Evolutionary conservation across 1,140 invertebrate species (phyloP), one percentile per base, ranked within the genome.

Genomic region (Zaprionus kolodkinae): DNA sequence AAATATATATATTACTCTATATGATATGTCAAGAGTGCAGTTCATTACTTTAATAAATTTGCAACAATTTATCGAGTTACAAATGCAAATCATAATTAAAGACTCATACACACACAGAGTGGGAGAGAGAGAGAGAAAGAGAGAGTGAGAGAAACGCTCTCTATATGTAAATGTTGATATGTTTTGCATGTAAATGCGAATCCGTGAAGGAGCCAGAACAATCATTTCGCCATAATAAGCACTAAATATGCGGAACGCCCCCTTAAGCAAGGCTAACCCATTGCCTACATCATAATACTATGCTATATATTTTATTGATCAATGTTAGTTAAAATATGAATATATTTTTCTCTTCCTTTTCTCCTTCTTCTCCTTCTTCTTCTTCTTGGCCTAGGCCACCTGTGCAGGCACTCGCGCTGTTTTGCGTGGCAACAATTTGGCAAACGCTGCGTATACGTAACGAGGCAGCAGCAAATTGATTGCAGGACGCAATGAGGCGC

Each of bases 401-500:
- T 78, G 76, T 67, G 21, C 57, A 40, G 27, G 55, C 38, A 5
- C 25, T 30, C n/a, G 50, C 59, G 69, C 36, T 11, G 33, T 43
- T 43, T 64, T 54, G 56, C 71, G 77, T 57, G 69, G 40, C 62
- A 66, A 77, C 73, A 79, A 84, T 83, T 83, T 76, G 70, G 54
- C 78, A 48, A 87, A 68, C 78, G 75, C 68, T 85, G 72, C 81
- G 85, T 85, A 90, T 90, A 90, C 86, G 74, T 85, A 81, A 89
- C 81, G 86, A 90, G 75, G 3, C 78, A 67, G 66, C 40, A 81
- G 81, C 73, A 89, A 89, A 89, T 89, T 89, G 85, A 89, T 89
- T 89, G 82, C 87, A 91, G 78, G 80, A 91, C 84, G 87, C 87
- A 91, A 91, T 91, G 89, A 91, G 91, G 89, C 89, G 89, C 85